Base-by-base conservation (phyloP, 2,113 vertebrate species). In the Ascaphus truei region DNA sequence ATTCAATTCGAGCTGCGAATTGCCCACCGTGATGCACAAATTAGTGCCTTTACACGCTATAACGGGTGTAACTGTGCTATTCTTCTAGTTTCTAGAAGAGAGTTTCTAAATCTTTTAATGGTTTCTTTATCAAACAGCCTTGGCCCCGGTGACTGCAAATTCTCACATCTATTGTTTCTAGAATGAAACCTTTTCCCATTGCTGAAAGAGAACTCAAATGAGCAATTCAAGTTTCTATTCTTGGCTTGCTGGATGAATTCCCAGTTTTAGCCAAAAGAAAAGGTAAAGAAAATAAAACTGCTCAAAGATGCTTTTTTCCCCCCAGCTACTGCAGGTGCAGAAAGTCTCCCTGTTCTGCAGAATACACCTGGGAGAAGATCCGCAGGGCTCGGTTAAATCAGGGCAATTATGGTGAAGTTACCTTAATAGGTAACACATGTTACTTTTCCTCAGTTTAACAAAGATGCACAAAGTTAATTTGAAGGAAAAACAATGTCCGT, bases 221-320 rank as follows among this genome's bases (percentile, higher is more conserved):
- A 56, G 63, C 63, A 56, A 67, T 56, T 66, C 51, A 55, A 18
- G 36, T 55, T 67, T 67, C 51, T 65, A 65, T 67, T 67, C 63
- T 31, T 41, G 26, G 63, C 12, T 66, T 53, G 1, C 23, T 56
- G 63, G 51, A 67, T 56, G 51, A 31, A 43, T 56, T 67, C 51
- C 63, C 63, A 67, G 63, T 45, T 67, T 45, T 12, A 64, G 22
- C 12, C 3, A 34, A 50, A 51, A 63, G 25, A 58, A n/a, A n/a
- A 48, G 16, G 45, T 2, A 18, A 50, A 62, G 20, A 45, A 64
- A 55, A 66, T 41, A 66, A 41, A 66, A 55, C 25, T 39, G 51
- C 50, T 53, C 27, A 43, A 31, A 66, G 11, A 36, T 26, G 7
- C 31, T 51, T 51, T 63, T 50, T 33, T 63, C 26, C 11, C 26